Base-by-base conservation (phyloP, 2,797 vertebrate species). In the Lemur catta region DNA sequence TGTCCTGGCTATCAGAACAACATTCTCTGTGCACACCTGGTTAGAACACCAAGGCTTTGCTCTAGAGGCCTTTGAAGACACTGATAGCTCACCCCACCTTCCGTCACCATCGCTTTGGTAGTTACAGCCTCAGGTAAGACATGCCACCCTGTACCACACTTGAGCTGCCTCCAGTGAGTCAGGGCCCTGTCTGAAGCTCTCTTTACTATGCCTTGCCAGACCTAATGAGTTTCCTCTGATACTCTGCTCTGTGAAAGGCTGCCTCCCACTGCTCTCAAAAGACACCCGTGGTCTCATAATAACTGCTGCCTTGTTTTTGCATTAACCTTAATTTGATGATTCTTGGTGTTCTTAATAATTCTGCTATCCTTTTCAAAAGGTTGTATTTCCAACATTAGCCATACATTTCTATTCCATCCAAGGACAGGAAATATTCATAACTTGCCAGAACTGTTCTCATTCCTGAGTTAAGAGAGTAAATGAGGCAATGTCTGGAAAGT, bases 401-500 rank as follows among this genome's bases (percentile, higher is more conserved):
- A 17, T 75, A 35, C 14, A 15, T 67, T 82, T 55, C n/a, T 55
- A 69, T 84, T 55, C 28, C 28, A 72, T 35, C 35, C 50, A 79
- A 38, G 24, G 57, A 79, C 35, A 50, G 28, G 18, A 84, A 91
- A 48, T 61, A 55, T 30, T 89, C 22, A 5, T 63, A 81, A 86
- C 35, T 72, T 79, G 69, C 69, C 74, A 67, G 74, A 71, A 65
- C 43, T 30, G 11, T 43, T 43, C 28, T 79, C 35, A 78, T 4
- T 65, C 95, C 65, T n/a, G n/a, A 55, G 71, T 26, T 18, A 10
- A 78, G 55, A 89, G 75, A 33, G 28, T 46, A 63, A 75, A 84
- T 71, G 89, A 92, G 57, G 75, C 76, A 65, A 84, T n/a, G 75
- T 94, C 95, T 97, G 89, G 71, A 90, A 80, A 87, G 50, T 57